These are phyloP conservation scores for Ips nitidus DNA, from an alignment of 1,140 invertebrate species.

Conservation along the genomic window DNA sequence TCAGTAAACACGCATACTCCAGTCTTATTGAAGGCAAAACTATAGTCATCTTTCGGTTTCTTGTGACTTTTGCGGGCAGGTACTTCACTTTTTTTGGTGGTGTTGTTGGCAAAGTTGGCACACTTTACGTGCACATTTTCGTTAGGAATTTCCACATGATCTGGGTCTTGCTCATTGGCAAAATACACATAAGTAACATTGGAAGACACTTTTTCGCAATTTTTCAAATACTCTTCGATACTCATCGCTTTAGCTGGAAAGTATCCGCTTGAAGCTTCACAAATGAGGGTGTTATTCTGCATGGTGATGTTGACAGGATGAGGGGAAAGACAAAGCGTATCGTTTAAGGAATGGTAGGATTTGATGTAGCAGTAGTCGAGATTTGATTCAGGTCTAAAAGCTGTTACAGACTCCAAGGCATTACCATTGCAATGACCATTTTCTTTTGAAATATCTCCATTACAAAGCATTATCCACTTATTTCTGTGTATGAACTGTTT, in stretches of 20 bases:
- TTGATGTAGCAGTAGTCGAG: conserved; percentile 31
- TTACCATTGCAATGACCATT: conserved; percentile 34
- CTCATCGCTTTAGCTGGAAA: conserved; percentile 22
- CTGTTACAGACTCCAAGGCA: conserved; percentile 22
- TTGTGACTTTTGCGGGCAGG: not conserved
- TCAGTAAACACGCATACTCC: conserved; percentile 35
- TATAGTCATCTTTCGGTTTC: conserved; percentile 6
- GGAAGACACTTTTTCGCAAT: conserved; percentile 22
- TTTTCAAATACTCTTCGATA: conserved; percentile 31
- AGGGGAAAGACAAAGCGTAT: conserved; percentile 29
- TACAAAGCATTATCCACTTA: conserved; percentile 28
- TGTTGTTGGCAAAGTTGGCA: conserved; percentile 12
- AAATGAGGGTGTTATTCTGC: conserved; percentile 21
- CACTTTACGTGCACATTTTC: conserved; percentile 25
- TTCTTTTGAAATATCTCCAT: conserved; percentile 27
- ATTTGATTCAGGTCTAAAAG: conserved; percentile 22
- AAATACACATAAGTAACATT: conserved; percentile 28
- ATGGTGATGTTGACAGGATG: conserved; percentile 25
- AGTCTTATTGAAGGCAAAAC: conserved; percentile 26
- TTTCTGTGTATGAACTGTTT: conserved; percentile 29
- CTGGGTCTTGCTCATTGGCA: conserved; percentile 22
- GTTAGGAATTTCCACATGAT: conserved; percentile 34
- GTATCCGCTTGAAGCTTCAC: conserved; percentile 16
- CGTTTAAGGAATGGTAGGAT: conserved; percentile 20
- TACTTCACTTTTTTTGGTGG: conserved; percentile 9